Percentiles rank a stretch among this genome's conserved stretches.
Conservation (phyloP, 2,113 vertebrate species). For the Dendrocopos noguchii region DNA sequence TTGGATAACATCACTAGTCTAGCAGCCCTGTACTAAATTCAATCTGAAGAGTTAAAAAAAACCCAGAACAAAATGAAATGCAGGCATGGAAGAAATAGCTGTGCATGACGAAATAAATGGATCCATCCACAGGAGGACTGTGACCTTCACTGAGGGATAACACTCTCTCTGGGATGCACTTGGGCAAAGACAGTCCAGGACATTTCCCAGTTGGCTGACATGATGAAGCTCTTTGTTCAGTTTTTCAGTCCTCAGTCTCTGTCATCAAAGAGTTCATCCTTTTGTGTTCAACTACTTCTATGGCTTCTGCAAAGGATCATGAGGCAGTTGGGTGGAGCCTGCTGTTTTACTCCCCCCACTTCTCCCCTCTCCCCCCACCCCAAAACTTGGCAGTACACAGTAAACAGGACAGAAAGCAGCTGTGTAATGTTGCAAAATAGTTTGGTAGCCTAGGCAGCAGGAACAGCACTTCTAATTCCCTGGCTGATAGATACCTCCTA, state of each 20-base stretch:
- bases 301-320: background rate
- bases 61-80: background rate
- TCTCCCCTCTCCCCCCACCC: too few species aligned
- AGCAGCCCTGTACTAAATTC: background rate
- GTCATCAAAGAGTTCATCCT: background rate
- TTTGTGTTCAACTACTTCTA: background rate
- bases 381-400: background rate
- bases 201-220: background rate
- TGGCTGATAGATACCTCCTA: background rate
- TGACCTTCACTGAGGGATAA: background rate
- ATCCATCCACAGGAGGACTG: background rate
- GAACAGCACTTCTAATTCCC: background rate
- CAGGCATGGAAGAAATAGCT: background rate
- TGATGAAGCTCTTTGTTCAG: background rate
- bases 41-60: background rate
- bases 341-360: too few species aligned
- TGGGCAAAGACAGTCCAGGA: background rate
- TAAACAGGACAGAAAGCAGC: background rate
- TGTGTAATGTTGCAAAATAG: background rate
- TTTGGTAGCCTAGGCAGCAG: conserved; percentile 33
- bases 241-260: background rate
- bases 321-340: background rate
- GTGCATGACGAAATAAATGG: background rate
- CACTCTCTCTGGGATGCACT: background rate
- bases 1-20: background rate